Conservation (phyloP, 2,797 vertebrate genomes). For the Taenioides sp. region DNA sequence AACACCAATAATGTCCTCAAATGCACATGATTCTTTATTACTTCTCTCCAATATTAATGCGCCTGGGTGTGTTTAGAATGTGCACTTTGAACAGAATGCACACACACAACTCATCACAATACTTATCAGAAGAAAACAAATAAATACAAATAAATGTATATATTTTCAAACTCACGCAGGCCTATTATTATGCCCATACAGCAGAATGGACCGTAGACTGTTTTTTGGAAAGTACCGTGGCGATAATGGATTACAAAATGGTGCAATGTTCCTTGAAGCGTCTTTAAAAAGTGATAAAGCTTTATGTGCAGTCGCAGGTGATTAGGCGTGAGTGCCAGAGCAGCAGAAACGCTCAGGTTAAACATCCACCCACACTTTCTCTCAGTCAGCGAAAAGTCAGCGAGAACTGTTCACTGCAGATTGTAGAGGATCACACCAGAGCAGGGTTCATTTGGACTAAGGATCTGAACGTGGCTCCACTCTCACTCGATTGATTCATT, state of each 20-base stretch:
- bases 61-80: too few relatives aligned
- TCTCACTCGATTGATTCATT: too few relatives aligned
- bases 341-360: constrained; percentile 79
- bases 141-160: neutral
- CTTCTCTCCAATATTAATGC: too few relatives aligned
- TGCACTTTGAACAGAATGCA: too few relatives aligned
- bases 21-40: too few relatives aligned
- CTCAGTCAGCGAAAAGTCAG: constrained; percentile 72
- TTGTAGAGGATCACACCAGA: constrained; percentile 1
- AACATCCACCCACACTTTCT: constrained; percentile 76
- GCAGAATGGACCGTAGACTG: neutral
- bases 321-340: constrained; percentile 74
- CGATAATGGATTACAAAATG: neutral
- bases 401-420: constrained; percentile 34
- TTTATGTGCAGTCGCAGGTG: constrained; percentile 63
- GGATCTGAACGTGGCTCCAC: too few relatives aligned
- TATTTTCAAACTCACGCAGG: neutral
- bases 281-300: constrained; percentile 22
- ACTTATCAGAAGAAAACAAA: neutral
- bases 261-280: constrained; percentile 1
- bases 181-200: neutral
- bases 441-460: too few relatives aligned
- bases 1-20: too few relatives aligned
- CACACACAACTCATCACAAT: too few relatives aligned
- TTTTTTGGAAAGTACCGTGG: neutral